Conservation (phyloP, 2,113 vertebrate genomes). For the Thymallus thymallus region DNA sequence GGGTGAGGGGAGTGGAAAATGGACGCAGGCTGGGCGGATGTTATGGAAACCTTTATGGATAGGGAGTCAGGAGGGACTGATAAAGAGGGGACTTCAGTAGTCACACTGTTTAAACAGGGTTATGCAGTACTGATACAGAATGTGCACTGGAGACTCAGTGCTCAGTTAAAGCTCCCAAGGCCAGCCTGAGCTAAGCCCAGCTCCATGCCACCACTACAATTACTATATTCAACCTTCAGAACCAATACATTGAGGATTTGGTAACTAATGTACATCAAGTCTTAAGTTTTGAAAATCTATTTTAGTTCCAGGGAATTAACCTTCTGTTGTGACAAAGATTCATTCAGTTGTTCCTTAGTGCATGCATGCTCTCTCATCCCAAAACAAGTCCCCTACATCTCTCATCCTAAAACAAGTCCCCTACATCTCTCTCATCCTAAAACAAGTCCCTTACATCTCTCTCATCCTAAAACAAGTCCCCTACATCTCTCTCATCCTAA, state of each 20-base stretch:
- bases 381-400: not conserved
- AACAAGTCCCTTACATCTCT: no score
- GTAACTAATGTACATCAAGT: not conserved
- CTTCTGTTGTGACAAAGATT: no score
- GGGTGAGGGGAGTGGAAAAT: not conserved
- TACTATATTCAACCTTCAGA: conserved; percentile 5
- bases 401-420: no score
- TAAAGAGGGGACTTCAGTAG: not conserved
- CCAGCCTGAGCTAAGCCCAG: not conserved
- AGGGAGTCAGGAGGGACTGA: not conserved
- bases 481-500: conserved; percentile 13
- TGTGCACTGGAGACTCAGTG: not conserved
- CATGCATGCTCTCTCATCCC: not conserved
- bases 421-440: conserved; percentile 16
- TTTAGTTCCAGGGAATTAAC: no score
- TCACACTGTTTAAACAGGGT: not conserved
- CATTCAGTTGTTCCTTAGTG: not conserved
- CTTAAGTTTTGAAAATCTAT: no score
- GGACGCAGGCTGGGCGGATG: not conserved
- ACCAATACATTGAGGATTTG: not conserved
- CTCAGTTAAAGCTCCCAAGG: not conserved
- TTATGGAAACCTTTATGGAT: not conserved
- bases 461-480: no score
- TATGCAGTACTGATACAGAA: no score
- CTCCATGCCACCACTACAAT: not conserved